phyloP scores from a whole-genome alignment of 2,113 vertebrate species.

The Pteropus alecto region DNA sequence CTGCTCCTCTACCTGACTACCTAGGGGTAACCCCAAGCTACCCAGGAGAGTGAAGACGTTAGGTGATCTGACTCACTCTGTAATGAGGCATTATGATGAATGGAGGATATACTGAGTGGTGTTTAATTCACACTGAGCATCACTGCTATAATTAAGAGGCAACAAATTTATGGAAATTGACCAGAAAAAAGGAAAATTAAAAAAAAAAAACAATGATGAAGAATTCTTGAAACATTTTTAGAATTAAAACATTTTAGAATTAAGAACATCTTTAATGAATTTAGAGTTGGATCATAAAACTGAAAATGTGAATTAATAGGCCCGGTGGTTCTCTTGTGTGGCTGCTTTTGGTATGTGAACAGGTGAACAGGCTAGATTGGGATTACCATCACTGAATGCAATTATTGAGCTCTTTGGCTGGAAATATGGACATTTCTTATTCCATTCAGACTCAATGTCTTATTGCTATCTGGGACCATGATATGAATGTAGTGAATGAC shows the following conservation, averaged over 20 bases:
- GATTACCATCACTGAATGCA: not conserved
- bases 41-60: constrained; percentile 69
- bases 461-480: not conserved
- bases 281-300: not conserved
- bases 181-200: not conserved
- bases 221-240: not conserved
- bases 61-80: constrained; percentile 61
- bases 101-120: not conserved
- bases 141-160: constrained; percentile 45
- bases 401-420: not conserved
- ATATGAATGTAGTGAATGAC: not conserved
- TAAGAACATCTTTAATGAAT: not conserved
- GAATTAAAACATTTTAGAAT: not conserved
- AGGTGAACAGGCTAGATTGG: not conserved
- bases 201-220: not conserved
- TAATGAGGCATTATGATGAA: not conserved
- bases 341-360: not conserved
- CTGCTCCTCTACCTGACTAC: constrained; percentile 74
- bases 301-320: not conserved
- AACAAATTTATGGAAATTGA: not conserved
- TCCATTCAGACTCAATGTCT: not conserved
- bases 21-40: constrained; percentile 58
- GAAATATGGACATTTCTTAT: not conserved
- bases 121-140: constrained; percentile 1
- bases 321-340: not conserved